Evolutionary conservation across 2,888 invertebrate genomes (phyloP).

Genomic region (Quadroppia sp.): DNA sequence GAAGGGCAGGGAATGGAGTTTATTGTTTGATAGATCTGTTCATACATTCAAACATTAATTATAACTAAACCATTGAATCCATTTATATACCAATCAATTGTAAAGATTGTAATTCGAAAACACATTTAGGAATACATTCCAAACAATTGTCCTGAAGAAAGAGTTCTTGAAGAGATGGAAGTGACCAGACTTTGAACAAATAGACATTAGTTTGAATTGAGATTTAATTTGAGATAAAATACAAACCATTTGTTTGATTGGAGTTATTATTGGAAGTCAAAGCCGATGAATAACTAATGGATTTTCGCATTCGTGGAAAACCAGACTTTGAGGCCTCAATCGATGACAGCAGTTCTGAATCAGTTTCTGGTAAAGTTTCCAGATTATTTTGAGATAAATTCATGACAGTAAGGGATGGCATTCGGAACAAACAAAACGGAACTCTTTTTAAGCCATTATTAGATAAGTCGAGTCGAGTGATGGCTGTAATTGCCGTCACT

Average conservation of each 20-base stretch:
- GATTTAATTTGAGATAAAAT: neutral
- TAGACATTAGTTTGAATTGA: constrained; percentile 16
- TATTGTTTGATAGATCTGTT: constrained; percentile 83
- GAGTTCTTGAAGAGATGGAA: constrained; percentile 77
- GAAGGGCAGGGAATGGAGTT: constrained; percentile 73
- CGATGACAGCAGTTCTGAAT: constrained; percentile 20
- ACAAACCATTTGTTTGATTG: constrained; percentile 37
- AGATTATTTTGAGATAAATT: constrained; percentile 86
- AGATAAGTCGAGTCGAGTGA: constrained; percentile 88
- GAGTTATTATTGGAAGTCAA: constrained; percentile 21
- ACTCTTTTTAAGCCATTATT: constrained; percentile 75
- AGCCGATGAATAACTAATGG: constrained; percentile 36
- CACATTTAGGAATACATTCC: constrained; percentile 70
- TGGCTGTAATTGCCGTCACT: constrained; percentile 63
- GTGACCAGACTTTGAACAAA: constrained; percentile 47
- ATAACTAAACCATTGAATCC: neutral
- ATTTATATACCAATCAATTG: constrained; percentile 61
- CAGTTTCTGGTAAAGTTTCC: constrained; percentile 62
- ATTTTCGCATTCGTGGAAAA: constrained; percentile 39
- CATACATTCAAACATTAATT: neutral
- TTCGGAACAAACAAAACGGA: constrained; percentile 75
- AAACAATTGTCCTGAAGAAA: constrained; percentile 88
- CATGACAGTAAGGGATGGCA: constrained; percentile 72
- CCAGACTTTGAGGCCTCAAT: constrained; percentile 29
- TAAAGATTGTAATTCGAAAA: constrained; percentile 75